Percentiles rank a stretch among this genome's conserved stretches.
Conservation (phyloP, 2,113 vertebrate genomes). For the Pandion haliaetus region DNA sequence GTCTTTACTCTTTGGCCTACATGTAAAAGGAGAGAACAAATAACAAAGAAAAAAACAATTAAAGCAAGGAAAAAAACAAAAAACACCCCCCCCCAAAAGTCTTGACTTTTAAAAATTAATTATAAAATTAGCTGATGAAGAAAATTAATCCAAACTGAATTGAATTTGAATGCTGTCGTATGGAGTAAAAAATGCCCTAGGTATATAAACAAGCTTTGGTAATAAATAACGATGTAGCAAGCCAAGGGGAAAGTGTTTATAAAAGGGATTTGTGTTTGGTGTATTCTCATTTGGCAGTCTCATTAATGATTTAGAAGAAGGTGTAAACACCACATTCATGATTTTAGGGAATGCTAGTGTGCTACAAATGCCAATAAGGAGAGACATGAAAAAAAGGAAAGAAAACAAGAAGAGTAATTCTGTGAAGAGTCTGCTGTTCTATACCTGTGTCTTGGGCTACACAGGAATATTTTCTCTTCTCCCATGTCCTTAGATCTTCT, state of each 20-base stretch:
- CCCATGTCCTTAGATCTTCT: neutral
- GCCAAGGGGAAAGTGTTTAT: conserved; percentile 38
- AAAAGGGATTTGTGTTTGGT: conserved; percentile 38
- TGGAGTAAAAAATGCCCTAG: conserved; percentile 31
- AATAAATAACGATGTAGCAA: conserved; percentile 39
- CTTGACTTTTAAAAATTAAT: conserved; percentile 8
- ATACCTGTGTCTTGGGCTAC: neutral
- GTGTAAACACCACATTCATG: conserved; percentile 25
- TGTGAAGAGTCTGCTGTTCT: neutral
- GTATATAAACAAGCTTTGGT: conserved; percentile 30
- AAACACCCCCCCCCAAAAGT: rapidly evolving
- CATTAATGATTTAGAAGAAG: conserved; percentile 51
- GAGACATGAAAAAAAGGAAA: neutral
- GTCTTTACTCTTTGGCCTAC: neutral
- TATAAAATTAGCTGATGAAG: conserved; percentile 36
- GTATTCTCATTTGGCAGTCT: conserved; percentile 26
- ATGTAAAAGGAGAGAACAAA: neutral
- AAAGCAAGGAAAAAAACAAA: rapidly evolving
- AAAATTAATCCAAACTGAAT: conserved; percentile 53
- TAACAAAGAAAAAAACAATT: neutral
- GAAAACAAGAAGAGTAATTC: neutral
- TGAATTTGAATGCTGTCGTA: conserved; percentile 34
- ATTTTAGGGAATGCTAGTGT: neutral
- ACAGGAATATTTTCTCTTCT: neutral
- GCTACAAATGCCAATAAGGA: neutral